Percentiles rank a stretch among this genome's conserved stretches.
phyloP scores from a whole-genome alignment of 30 jellyfish, hydroid and myxozoan species.

The Cassiopea xamachana region DNA sequence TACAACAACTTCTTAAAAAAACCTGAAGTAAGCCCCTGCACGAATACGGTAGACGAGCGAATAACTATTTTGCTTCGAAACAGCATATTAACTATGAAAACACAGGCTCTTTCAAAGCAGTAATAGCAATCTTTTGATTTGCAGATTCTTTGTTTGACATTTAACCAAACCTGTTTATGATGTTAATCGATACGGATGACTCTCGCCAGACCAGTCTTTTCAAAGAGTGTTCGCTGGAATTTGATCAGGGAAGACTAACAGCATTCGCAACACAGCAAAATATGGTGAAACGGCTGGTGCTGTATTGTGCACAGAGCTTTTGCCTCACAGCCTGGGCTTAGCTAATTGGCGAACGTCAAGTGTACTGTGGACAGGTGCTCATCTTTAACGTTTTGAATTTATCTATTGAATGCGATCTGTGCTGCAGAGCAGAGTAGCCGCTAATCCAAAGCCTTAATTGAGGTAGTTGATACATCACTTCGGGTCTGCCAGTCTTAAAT shows the following conservation, averaged over 20 bases:
- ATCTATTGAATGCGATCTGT: not conserved
- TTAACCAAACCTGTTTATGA: too few relatives aligned
- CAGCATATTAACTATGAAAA: too few relatives aligned
- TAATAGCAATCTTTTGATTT: not conserved
- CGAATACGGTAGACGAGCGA: not conserved
- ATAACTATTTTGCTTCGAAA: not conserved
- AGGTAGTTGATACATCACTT: not conserved
- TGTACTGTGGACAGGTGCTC: not conserved
- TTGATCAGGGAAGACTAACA: not conserved
- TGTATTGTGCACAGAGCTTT: not conserved
- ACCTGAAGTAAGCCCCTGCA: not conserved
- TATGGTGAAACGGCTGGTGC: not conserved
- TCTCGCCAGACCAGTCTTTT: not conserved
- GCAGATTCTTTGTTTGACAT: not conserved
- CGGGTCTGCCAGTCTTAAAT: not conserved
- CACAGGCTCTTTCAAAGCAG: not conserved
- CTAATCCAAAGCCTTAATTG: conserved; percentile 14
- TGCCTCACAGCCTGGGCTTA: not conserved
- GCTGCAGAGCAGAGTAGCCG: not conserved
- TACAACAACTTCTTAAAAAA: not conserved
- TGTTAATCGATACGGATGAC: not conserved
- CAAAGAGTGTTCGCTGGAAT: not conserved
- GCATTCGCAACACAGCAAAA: not conserved
- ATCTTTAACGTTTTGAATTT: not conserved
- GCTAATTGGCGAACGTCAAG: not conserved